Base-by-base conservation (phyloP, 2,113 vertebrate genomes). In the Notarius lentiginosus region DNA sequence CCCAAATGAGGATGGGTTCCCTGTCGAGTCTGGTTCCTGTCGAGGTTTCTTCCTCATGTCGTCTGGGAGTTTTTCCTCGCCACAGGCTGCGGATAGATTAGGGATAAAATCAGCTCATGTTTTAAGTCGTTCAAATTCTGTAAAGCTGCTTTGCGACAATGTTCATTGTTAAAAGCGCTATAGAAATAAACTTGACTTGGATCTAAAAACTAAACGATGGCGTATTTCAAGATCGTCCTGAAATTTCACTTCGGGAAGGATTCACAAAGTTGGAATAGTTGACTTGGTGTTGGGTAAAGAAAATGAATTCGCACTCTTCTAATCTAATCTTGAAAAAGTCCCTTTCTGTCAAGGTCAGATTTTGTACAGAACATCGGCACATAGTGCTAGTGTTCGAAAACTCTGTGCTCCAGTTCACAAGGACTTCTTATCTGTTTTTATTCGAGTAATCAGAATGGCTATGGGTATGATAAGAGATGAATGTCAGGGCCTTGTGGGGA, bases 271-370 rank as follows among this genome's bases (percentile, higher is more conserved):
- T 41, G 20, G 70, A 41, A 47, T 47, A 17, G 72, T 47, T 47
- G 8, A 72, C 34, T 18, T 17, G 30, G 68, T 34, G 14, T 72
- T 72, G 15, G 11, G 6, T 12, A 68, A 7, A 15, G 65, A 55
- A 20, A 66, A 41, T 6, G 20, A 49, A 24, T 0, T 2, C 4
- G 58, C 17, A 12, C 30, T 84, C 12, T 11, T 76, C 22, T 9
- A 66, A 90, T 90, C 84, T 86, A 66, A 90, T 88, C 84, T 86
- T 20, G 4, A 7, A 30, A 49, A 47, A 3, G 18, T 73, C 27
- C 7, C 10, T 47, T 30, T 61, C 63, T 80, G 79, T 56, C 58
- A 84, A 90, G 81, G 75, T 84, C 84, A 66, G 22, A 41, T 14
- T 56, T 75, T 30, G 17, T n/a, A 55, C 30, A 72, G 5, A 80